Percentiles rank a stretch among this genome's conserved stretches.
phyloP scores from a whole-genome alignment of 2,888 invertebrate species.

The Meloe dianella region DNA sequence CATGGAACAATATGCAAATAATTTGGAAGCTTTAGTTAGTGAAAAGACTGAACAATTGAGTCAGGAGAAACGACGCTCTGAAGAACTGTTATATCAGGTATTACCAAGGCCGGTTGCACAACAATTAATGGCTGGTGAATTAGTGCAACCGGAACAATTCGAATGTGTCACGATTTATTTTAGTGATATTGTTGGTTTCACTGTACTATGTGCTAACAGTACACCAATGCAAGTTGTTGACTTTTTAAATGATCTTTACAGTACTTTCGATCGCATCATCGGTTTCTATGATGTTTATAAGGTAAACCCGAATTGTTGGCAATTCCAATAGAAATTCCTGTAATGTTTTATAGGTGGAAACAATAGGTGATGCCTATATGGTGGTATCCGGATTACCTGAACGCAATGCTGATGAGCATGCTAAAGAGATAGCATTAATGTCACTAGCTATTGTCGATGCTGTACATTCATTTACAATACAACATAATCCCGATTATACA shows the following conservation, averaged over 20 bases:
- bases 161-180: constrained; percentile 95
- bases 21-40: constrained; percentile 92
- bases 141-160: constrained; percentile 91
- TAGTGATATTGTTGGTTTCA: constrained; percentile 94
- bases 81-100: constrained; percentile 91
- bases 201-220: constrained; percentile 87
- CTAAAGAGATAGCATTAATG: constrained; percentile 86
- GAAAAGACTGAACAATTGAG: constrained; percentile 95
- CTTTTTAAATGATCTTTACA: constrained; percentile 93
- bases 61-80: constrained; percentile 92
- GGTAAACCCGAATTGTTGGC: constrained; percentile 58
- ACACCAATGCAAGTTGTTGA: constrained; percentile 91
- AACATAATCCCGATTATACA: constrained; percentile 87
- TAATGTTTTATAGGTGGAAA: constrained; percentile 71
- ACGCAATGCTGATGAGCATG: constrained; percentile 87
- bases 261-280: constrained; percentile 94
- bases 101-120: constrained; percentile 84
- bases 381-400: constrained; percentile 91
- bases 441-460: constrained; percentile 87
- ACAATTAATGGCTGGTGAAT: constrained; percentile 87
- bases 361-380: constrained; percentile 91
- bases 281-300: constrained; percentile 97
- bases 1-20: constrained; percentile 98
- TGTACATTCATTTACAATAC: constrained; percentile 84
- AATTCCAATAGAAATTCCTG: constrained; percentile 8